phyloP scores from a whole-genome alignment of 2,797 vertebrate species.

The Petrocephalus schoutedeni region DNA sequence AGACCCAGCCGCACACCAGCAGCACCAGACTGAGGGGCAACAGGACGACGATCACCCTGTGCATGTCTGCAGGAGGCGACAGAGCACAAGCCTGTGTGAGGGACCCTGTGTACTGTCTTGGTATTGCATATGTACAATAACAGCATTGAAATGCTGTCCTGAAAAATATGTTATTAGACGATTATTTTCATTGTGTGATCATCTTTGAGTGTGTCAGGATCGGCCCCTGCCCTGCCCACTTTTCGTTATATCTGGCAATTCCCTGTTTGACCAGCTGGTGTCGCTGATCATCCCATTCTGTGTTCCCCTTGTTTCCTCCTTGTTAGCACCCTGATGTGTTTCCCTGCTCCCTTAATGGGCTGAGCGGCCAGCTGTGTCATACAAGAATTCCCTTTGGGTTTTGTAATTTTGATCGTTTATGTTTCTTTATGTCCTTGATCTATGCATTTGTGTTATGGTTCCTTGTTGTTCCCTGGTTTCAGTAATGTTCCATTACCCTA shows the following conservation, averaged over 20 bases:
- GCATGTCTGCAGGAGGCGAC: slow-evolving; percentile 54
- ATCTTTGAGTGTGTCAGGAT: neutral
- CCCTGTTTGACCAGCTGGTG: neutral
- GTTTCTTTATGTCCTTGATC: neutral
- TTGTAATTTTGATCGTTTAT: neutral
- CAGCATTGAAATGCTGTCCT: neutral
- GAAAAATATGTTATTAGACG: too few species aligned
- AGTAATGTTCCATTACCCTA: neutral
- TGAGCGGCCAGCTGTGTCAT: neutral
- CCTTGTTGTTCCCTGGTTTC: neutral
- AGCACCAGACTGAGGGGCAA: slow-evolving; percentile 69
- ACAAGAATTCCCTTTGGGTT: neutral
- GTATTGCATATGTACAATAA: neutral
- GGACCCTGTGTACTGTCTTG: neutral
- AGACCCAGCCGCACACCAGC: slow-evolving; percentile 64
- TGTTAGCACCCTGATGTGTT: neutral
- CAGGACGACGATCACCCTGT: slow-evolving; percentile 58
- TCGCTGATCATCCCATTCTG: neutral
- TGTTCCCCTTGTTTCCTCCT: neutral
- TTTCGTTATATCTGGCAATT: neutral
- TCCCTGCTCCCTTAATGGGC: neutral
- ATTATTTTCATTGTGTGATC: too few species aligned
- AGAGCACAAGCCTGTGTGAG: neutral
- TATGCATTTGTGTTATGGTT: neutral
- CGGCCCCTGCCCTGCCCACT: neutral